Evolutionary conservation across 2,888 invertebrate genomes (phyloP).

Genomic region (Emmelina monodactyla): DNA sequence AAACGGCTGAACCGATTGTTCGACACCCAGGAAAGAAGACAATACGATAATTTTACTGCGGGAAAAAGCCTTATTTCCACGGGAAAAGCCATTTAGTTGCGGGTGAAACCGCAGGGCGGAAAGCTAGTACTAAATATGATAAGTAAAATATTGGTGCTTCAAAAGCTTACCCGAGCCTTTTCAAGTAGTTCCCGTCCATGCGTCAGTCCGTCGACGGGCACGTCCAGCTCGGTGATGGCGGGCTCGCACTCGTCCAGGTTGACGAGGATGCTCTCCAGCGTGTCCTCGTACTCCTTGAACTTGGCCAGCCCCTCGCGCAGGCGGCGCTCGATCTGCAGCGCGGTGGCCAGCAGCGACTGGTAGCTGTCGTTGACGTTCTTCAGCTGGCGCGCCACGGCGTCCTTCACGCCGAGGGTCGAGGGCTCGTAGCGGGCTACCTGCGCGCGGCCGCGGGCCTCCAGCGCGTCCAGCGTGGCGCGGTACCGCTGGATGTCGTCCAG

Average conservation of each 20-base stretch:
- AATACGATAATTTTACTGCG: no score
- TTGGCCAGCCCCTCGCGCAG: slow-evolving; percentile 87
- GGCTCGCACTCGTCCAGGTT: slow-evolving; percentile 84
- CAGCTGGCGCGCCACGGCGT: slow-evolving; percentile 84
- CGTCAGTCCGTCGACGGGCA: slow-evolving; percentile 76
- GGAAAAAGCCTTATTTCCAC: no score
- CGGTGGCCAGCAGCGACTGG: slow-evolving; percentile 86
- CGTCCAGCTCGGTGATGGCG: slow-evolving; percentile 77
- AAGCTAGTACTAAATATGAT: no score
- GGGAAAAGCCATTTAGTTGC: no score
- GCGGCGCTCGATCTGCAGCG: slow-evolving; percentile 88
- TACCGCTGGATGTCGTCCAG: slow-evolving; percentile 84
- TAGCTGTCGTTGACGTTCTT: slow-evolving; percentile 94
- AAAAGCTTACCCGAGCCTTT: slow-evolving; percentile 71
- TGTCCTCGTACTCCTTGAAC: slow-evolving; percentile 93
- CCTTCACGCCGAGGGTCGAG: slow-evolving; percentile 75
- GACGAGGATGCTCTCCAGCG: slow-evolving; percentile 82
- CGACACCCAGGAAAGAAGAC: no score
- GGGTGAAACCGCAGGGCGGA: no score
- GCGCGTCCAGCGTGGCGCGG: slow-evolving; percentile 79
- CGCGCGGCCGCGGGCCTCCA: slow-evolving; percentile 82
- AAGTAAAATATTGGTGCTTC: no score
- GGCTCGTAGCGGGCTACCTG: slow-evolving; percentile 83
- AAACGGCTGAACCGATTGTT: no score
- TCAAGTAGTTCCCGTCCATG: slow-evolving; percentile 77